phyloP scores from a whole-genome alignment of 2,797 vertebrate species.

The Danio jaintianensis region DNA sequence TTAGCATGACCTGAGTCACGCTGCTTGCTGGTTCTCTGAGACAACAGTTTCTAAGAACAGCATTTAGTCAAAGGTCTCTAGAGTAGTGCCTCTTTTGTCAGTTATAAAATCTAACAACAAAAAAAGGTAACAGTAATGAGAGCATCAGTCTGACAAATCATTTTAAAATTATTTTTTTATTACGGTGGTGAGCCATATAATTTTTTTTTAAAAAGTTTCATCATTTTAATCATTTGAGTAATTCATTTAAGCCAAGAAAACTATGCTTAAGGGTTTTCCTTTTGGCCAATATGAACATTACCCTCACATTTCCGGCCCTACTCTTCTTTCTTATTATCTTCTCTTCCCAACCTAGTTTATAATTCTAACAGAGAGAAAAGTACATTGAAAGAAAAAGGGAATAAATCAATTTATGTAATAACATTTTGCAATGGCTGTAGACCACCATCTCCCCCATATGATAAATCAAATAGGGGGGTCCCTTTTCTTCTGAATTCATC shows the following conservation, averaged over 20 bases:
- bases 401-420: conserved; percentile 67
- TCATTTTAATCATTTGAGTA: neutral
- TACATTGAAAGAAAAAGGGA: conserved; percentile 63
- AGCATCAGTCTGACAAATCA: neutral
- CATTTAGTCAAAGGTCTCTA: conserved; percentile 21
- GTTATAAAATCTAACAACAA: neutral
- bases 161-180: too few species aligned
- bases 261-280: neutral
- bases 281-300: conserved; percentile 38
- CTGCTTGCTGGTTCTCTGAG: conserved; percentile 55
- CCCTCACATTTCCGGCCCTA: conserved; percentile 21
- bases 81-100: neutral
- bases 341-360: conserved; percentile 46
- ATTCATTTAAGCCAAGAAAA: conserved; percentile 15
- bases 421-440: conserved; percentile 57
- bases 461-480: conserved; percentile 71
- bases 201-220: too few species aligned
- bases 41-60: conserved; percentile 67
- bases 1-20: conserved; percentile 72
- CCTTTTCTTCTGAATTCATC: conserved; percentile 70
- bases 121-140: neutral
- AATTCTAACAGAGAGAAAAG: conserved; percentile 65
- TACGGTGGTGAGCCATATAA: neutral
- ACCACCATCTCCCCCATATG: conserved; percentile 62
- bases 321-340: conserved; percentile 28